Conservation (phyloP, 92 coral and sea anemone genomes). For the Plumapathes pennacea region DNA sequence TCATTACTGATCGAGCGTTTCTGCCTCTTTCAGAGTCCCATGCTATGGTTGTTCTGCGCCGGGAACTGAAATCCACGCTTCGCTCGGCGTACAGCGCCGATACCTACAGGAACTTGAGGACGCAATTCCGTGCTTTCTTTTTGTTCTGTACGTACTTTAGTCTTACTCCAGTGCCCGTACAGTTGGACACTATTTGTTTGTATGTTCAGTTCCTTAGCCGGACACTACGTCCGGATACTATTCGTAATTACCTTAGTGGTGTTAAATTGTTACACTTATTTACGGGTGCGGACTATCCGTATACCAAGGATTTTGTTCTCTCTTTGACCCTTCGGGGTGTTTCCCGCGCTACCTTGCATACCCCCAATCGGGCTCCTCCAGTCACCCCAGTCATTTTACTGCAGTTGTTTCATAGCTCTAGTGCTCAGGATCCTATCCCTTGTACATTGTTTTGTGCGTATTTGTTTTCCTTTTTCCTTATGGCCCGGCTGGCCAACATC, state of each 20-base stretch:
- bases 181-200: constrained; percentile 10
- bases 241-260: constrained; percentile 26
- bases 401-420: background rate
- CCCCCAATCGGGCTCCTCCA: constrained; percentile 18
- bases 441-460: constrained; percentile 16
- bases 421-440: constrained; percentile 10
- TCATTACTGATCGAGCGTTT: background rate
- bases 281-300: constrained; percentile 16
- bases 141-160: constrained; percentile 20
- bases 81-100: constrained; percentile 15
- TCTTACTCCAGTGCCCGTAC: constrained; percentile 8
- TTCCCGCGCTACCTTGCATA: background rate
- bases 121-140: constrained; percentile 21
- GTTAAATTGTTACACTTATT: constrained; percentile 27
- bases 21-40: background rate
- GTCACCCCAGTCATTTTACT: constrained; percentile 20
- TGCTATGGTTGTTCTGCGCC: constrained; percentile 4
- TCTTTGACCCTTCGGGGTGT: constrained; percentile 6
- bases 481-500: constrained; percentile 23
- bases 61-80: constrained; percentile 1
- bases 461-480: constrained; percentile 13
- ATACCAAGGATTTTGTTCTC: constrained; percentile 10
- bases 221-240: constrained; percentile 3
- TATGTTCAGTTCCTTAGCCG: constrained; percentile 29
- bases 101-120: constrained; percentile 18